These are phyloP conservation scores for Pilophorus perplexus DNA, from an alignment of 2,888 invertebrate genomes.

Conservation along the genomic window DNA sequence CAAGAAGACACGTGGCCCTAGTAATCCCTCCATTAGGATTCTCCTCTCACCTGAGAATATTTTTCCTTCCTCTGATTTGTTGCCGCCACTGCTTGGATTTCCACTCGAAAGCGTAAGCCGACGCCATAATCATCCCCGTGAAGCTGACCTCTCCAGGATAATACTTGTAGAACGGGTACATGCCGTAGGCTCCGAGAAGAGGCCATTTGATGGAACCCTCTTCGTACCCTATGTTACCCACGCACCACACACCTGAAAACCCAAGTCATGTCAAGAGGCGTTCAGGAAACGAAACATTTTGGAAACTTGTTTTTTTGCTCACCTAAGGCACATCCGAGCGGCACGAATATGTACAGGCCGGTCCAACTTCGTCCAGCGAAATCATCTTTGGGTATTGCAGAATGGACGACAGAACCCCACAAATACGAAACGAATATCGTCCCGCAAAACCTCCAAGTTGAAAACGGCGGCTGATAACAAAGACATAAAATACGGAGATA, in stretches of 20 bases:
- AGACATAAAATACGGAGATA: constrained; percentile 16
- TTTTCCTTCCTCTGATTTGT: constrained; percentile 57
- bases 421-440: constrained; percentile 75
- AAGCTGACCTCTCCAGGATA: constrained; percentile 72
- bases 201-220: constrained; percentile 70
- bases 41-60: constrained; percentile 51
- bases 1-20: no score
- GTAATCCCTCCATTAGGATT: no score
- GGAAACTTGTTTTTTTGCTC: not conserved
- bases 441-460: constrained; percentile 72
- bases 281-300: constrained; percentile 47
- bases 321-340: constrained; percentile 72
- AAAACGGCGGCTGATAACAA: constrained; percentile 72
- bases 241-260: constrained; percentile 76
- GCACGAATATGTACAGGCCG: constrained; percentile 69
- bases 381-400: constrained; percentile 74
- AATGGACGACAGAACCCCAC: constrained; percentile 71
- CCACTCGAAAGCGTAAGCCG: constrained; percentile 70
- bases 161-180: constrained; percentile 62
- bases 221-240: constrained; percentile 87
- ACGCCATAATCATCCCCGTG: constrained; percentile 63
- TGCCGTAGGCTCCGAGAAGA: constrained; percentile 64
- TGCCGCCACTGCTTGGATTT: constrained; percentile 77
- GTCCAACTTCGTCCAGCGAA: constrained; percentile 68
- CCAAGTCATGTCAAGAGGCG: no score